Evolutionary conservation across 2,113 vertebrate genomes (phyloP).

Genomic region (Gnathonemus echidnorhynchus): DNA sequence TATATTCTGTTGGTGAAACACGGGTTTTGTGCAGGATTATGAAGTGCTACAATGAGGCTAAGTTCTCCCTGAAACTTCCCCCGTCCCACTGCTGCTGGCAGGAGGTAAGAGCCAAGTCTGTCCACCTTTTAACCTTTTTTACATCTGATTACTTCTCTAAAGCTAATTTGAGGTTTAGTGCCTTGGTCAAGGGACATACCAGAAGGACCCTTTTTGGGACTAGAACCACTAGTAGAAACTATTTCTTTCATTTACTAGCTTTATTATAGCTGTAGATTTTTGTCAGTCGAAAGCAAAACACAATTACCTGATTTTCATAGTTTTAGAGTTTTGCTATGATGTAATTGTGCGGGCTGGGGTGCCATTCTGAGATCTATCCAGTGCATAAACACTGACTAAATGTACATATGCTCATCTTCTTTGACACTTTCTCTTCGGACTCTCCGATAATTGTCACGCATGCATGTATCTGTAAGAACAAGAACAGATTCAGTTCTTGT

Average conservation of each 20-base stretch:
- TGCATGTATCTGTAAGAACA: background rate
- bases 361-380: background rate
- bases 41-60: slow-evolving; percentile 44
- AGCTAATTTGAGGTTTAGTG: background rate
- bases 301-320: background rate
- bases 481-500: background rate
- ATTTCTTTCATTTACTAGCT: background rate
- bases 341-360: background rate
- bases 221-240: background rate
- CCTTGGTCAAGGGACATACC: background rate
- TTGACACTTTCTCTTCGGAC: background rate
- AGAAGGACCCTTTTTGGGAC: background rate
- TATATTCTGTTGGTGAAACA: background rate
- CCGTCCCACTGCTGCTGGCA: slow-evolving; percentile 47
- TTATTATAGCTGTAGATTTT: background rate
- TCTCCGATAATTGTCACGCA: background rate
- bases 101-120: slow-evolving; percentile 23
- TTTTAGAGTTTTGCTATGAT: background rate
- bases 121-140: background rate
- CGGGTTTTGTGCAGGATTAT: slow-evolving; percentile 49
- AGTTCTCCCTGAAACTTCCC: slow-evolving; percentile 35
- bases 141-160: background rate
- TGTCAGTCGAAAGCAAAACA: background rate
- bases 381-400: background rate
- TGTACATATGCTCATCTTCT: background rate